Conservation (phyloP, 2,888 invertebrate species). For the Mesorhabditis spiculigera region DNA sequence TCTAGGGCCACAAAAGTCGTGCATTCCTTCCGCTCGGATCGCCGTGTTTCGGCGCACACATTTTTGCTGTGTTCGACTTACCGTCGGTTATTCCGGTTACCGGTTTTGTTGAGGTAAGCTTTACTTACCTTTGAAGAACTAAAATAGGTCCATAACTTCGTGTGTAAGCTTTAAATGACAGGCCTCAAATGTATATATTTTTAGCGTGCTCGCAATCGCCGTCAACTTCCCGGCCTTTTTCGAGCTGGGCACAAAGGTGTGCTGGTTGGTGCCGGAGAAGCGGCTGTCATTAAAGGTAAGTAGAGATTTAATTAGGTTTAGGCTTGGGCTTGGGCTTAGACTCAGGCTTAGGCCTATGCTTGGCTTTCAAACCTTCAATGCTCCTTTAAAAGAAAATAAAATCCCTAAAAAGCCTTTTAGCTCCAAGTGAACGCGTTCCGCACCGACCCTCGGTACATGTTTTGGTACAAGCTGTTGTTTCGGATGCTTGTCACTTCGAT, state of each 20-base stretch:
- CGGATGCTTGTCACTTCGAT: constrained; percentile 50
- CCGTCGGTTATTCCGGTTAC: constrained; percentile 30
- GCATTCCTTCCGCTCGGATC: constrained; percentile 45
- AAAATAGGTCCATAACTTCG: neutral
- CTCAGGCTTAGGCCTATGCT: too few species aligned
- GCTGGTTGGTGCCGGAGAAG: constrained; percentile 14
- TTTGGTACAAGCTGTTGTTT: constrained; percentile 39
- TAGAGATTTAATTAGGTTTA: neutral
- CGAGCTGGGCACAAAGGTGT: constrained; percentile 32
- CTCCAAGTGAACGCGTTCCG: constrained; percentile 34
- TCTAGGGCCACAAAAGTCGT: constrained; percentile 27
- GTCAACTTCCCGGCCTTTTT: constrained; percentile 51
- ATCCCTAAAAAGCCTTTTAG: constrained; percentile 14
- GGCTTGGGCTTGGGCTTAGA: too few species aligned
- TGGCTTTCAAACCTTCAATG: neutral
- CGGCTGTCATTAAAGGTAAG: constrained; percentile 11
- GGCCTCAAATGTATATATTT: neutral
- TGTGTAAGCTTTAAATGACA: too few species aligned
- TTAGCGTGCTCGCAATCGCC: constrained; percentile 32
- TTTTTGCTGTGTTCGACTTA: constrained; percentile 45
- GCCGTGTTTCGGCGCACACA: constrained; percentile 38
- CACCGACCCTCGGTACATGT: constrained; percentile 29
- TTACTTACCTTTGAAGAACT: neutral
- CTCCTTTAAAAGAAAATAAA: neutral
- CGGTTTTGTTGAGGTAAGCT: neutral